Evolutionary conservation across 2,113 vertebrate genomes (phyloP).

Genomic region (Pogonocichla stellata): DNA sequence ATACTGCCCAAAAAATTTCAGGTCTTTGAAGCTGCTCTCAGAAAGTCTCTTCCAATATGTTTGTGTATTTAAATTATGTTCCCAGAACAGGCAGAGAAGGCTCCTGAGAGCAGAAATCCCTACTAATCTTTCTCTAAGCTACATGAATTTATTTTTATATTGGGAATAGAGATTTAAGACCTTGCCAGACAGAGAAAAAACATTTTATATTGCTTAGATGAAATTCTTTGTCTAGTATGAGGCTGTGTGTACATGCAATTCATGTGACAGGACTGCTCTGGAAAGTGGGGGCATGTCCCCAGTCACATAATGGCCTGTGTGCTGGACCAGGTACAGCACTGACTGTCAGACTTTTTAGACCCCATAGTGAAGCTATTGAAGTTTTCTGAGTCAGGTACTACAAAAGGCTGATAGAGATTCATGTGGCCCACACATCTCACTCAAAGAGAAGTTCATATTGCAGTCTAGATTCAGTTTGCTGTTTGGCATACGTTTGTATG

Average conservation of each 20-base stretch:
- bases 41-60: neutral
- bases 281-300: neutral
- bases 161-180: neutral
- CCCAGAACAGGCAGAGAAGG: neutral
- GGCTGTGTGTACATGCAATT: neutral
- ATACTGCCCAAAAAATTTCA: neutral
- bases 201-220: neutral
- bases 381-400: neutral
- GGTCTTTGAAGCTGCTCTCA: neutral
- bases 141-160: neutral
- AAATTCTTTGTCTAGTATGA: neutral
- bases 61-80: neutral
- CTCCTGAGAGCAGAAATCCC: neutral
- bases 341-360: neutral
- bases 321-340: neutral
- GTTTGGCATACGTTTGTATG: neutral
- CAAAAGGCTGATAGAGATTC: neutral
- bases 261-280: neutral
- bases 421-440: neutral
- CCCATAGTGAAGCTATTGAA: neutral
- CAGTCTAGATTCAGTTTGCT: neutral
- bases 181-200: neutral
- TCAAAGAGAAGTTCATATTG: neutral
- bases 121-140: conserved; percentile 18
- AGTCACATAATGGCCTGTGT: neutral